These are phyloP conservation scores for Penelope pileata DNA, from an alignment of 2,113 vertebrate species.

Conservation along the genomic window DNA sequence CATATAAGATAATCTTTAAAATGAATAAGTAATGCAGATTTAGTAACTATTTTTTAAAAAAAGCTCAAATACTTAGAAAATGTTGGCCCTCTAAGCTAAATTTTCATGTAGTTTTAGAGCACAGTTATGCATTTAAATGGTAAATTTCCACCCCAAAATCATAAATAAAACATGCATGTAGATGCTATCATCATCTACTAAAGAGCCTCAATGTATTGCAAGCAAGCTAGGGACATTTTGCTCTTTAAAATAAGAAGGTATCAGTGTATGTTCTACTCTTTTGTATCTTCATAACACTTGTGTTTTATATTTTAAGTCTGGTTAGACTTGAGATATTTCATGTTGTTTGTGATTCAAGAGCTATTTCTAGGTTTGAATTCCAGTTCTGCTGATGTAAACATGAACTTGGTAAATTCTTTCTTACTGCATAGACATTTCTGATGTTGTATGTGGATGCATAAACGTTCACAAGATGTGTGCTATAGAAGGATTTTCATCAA, in stretches of 20 bases:
- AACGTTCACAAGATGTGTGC: rapidly evolving
- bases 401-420: background rate
- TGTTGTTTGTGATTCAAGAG: background rate
- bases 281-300: background rate
- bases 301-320: background rate
- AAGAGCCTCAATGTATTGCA: background rate
- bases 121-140: background rate
- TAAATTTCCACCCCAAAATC: background rate
- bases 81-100: background rate
- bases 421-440: background rate
- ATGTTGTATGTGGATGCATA: no score
- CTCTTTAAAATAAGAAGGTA: background rate
- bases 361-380: background rate
- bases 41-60: background rate
- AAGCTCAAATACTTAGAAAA: background rate
- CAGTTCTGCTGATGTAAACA: background rate
- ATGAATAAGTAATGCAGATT: background rate
- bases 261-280: background rate
- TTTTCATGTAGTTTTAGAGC: background rate
- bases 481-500: background rate
- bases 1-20: slow-evolving; percentile 5
- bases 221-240: background rate
- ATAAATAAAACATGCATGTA: background rate
- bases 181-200: background rate
- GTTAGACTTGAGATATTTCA: background rate